Evolutionary conservation across 2,113 vertebrate species (phyloP).

Genomic region (Seriola dumerili): DNA sequence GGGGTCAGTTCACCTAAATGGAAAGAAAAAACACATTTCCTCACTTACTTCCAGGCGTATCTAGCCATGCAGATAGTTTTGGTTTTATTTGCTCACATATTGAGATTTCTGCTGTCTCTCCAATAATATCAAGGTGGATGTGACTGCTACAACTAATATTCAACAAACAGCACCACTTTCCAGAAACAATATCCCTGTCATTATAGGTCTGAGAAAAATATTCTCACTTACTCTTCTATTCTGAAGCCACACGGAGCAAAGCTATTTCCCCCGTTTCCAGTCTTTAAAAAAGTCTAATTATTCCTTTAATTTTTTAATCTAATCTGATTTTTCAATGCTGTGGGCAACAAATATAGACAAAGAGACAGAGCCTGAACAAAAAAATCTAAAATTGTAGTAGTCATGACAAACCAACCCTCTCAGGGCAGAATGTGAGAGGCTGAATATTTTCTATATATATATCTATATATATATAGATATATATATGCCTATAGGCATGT

Average conservation of each 20-base stretch:
- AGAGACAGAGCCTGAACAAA: too few species aligned
- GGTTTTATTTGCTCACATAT: background rate
- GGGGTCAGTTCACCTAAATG: constrained; percentile 21
- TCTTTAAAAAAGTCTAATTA: too few species aligned
- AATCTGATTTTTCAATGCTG: too few species aligned
- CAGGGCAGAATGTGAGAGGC: background rate
- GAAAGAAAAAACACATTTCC: background rate
- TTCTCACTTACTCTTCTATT: background rate
- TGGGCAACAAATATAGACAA: too few species aligned
- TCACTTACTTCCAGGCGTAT: background rate
- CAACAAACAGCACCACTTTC: background rate
- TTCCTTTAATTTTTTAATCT: too few species aligned
- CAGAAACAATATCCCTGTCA: background rate
- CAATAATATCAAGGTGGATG: too few species aligned
- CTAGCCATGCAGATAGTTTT: background rate
- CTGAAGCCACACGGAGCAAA: too few species aligned
- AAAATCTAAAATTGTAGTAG: too few species aligned
- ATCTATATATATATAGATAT: background rate
- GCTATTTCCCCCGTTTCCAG: too few species aligned
- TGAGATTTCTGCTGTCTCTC: background rate
- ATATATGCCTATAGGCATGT: background rate
- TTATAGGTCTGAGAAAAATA: background rate
- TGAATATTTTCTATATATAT: background rate
- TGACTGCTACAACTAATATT: background rate
- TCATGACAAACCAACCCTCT: background rate